Percentiles rank a stretch among this genome's conserved stretches.
Evolutionary conservation across 2,888 invertebrate species (phyloP).

Genomic region (Amphipyra berbera): DNA sequence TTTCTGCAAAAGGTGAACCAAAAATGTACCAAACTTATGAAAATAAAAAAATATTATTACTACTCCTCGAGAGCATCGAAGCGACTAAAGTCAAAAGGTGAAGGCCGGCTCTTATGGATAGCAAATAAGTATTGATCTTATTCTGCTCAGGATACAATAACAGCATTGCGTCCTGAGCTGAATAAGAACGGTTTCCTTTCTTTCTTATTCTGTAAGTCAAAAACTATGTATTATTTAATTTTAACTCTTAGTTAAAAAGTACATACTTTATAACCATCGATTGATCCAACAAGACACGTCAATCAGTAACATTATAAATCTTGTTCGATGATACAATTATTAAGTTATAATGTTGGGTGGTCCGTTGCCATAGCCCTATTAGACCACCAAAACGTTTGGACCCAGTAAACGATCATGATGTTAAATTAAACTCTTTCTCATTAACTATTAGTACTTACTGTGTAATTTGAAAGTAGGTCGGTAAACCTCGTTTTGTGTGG

Average conservation of each 20-base stretch:
- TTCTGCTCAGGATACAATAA: too few species aligned
- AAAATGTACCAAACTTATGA: too few species aligned
- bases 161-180: too few species aligned
- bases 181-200: too few species aligned
- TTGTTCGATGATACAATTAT: slow-evolving; percentile 59
- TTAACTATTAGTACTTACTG: slow-evolving; percentile 60
- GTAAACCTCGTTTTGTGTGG: slow-evolving; percentile 31
- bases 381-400: slow-evolving; percentile 74
- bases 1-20: too few species aligned
- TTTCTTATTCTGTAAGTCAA: too few species aligned
- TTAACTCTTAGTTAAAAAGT: background rate
- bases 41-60: too few species aligned
- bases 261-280: slow-evolving; percentile 40
- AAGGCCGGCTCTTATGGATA: too few species aligned
- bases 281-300: slow-evolving; percentile 50
- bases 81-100: too few species aligned
- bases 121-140: too few species aligned
- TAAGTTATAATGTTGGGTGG: slow-evolving; percentile 55
- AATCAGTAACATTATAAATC: slow-evolving; percentile 59
- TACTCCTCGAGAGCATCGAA: too few species aligned
- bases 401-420: slow-evolving; percentile 68
- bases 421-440: slow-evolving; percentile 61
- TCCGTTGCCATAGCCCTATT: slow-evolving; percentile 56
- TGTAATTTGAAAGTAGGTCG: slow-evolving; percentile 52
- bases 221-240: too few species aligned